Evolutionary conservation across 2,113 vertebrate genomes (phyloP).

Genomic region (Dasypus novemcinctus): DNA sequence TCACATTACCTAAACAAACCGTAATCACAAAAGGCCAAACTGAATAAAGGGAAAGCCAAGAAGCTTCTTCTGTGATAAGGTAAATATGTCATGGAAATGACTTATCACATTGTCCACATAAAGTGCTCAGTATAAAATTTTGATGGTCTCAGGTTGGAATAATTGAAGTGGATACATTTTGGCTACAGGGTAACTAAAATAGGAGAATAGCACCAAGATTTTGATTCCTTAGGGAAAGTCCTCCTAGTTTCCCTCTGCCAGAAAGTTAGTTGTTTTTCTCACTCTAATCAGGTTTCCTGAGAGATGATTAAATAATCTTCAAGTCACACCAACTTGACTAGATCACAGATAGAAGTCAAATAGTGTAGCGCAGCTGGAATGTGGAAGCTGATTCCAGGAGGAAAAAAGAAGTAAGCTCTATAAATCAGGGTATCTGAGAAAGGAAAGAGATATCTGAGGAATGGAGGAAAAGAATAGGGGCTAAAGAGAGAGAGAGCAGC

Average conservation of each 20-base stretch:
- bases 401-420: neutral
- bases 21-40: neutral
- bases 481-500: neutral
- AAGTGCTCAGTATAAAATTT: neutral
- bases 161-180: neutral
- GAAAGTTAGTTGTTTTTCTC: neutral
- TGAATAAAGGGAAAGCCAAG: neutral
- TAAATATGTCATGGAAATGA: neutral
- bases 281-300: neutral
- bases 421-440: neutral
- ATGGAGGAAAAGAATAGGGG: neutral
- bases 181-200: neutral
- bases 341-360: neutral
- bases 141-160: neutral
- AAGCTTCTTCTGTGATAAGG: neutral
- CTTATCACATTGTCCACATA: neutral
- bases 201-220: neutral
- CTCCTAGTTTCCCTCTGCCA: neutral
- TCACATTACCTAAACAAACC: neutral
- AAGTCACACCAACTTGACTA: neutral
- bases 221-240: neutral
- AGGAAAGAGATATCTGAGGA: neutral
- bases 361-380: neutral
- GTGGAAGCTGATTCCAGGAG: neutral
- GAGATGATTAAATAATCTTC: slow-evolving; percentile 31